Base-by-base conservation (phyloP, 2,888 invertebrate genomes). In the Dinocampus coccinellae region DNA sequence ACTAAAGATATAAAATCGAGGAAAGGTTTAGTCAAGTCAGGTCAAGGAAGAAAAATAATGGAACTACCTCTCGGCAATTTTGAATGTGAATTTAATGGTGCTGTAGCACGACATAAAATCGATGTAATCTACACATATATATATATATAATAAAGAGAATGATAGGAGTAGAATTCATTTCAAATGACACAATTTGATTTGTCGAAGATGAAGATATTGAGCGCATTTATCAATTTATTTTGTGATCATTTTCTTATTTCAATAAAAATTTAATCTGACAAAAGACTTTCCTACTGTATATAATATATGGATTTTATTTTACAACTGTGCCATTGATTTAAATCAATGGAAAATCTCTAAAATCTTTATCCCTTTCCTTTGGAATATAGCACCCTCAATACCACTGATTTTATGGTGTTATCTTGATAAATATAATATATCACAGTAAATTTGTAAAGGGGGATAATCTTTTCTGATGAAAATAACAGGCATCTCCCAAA, bases 1-100 rank as follows among this genome's bases (percentile, higher is more conserved):
- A 47, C n/a, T 20, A 7, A 6, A 47, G 47, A 47, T 3, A 47
- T 47, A 47, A 47, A 47, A 47, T 16, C 7, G 47, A n/a, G 47
- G 16, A 47, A 47, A 47, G 47, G 47, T 47, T 16, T 4, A 47
- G 47, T 47, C 47, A 16, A 16, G 47, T 47, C 47, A 16, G 47
- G 47, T 47, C 47, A 47, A 47, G 47, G 47, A 47, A 47, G 47
- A n/a, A 20, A 36, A 47, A 47, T 47, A 47, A 47, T 47, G n/a
- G 11, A 39, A n/a, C n/a, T 39, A 16, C 16, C 16, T 20, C 47
- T 20, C 16, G 16, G 47, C 47, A 47, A 16, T 9, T 47, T 9
- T n/a, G 47, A 47, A 47, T 47, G 47, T 6, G 47, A 47, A 47
- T 47, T 47, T 47, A 47, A 47, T 47, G 47, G 47, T 47, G 20